phyloP scores from a whole-genome alignment of 2,113 vertebrate species.

The Carlito syrichta region DNA sequence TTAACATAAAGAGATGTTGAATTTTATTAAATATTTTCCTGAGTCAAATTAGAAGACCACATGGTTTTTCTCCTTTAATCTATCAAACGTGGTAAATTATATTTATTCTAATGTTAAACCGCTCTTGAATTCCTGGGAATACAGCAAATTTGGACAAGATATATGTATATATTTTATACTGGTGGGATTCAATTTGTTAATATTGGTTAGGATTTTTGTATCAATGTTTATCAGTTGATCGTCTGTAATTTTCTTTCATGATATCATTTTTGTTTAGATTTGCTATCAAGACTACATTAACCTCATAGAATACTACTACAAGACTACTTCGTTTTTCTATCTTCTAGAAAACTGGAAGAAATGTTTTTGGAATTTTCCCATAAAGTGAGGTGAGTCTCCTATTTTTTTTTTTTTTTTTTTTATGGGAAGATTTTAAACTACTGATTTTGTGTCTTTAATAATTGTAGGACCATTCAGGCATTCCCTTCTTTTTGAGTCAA shows the following conservation, averaged over 20 bases:
- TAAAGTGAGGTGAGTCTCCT: neutral
- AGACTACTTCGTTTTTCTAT: neutral
- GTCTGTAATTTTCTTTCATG: neutral
- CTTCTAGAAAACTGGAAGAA: neutral
- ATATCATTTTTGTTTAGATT: neutral
- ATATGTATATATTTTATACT: neutral
- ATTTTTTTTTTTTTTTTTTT: neutral
- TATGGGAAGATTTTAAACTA: neutral
- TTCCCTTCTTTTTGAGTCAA: conserved; percentile 13
- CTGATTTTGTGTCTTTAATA: neutral
- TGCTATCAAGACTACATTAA: neutral
- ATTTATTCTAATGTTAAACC: neutral
- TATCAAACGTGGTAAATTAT: neutral
- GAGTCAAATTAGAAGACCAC: neutral
- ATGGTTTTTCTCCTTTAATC: neutral
- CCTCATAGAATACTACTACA: neutral
- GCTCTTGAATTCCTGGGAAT: neutral
- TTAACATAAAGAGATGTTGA: neutral
- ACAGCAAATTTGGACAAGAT: neutral
- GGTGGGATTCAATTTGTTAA: neutral
- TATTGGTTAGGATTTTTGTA: neutral
- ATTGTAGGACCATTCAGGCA: neutral
- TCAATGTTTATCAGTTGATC: neutral
- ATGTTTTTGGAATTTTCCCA: neutral
- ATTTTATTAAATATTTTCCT: neutral